Conservation (phyloP, 2,888 invertebrate species). For the Lysandra bellargus region DNA sequence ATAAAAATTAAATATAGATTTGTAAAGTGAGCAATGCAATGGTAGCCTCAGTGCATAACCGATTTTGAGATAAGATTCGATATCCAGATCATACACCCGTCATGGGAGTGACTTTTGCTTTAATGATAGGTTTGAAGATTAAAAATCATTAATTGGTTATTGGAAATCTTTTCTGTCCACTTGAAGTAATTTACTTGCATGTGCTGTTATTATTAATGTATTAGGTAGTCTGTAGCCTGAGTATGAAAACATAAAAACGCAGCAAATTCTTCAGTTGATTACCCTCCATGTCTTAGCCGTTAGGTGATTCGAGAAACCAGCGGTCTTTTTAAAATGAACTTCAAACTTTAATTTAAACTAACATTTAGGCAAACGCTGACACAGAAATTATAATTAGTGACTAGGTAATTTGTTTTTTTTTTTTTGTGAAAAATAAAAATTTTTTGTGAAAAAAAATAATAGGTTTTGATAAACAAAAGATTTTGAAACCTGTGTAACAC, state of each 20-base stretch:
- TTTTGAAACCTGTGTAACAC: neutral
- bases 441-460: too few species aligned
- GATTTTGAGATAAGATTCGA: neutral
- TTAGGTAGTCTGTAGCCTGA: neutral
- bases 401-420: too few species aligned
- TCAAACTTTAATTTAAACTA: neutral
- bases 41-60: neutral
- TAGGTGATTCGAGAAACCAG: neutral
- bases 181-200: neutral
- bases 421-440: too few species aligned
- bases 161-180: neutral
- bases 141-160: neutral
- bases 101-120: neutral
- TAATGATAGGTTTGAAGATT: neutral
- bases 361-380: neutral
- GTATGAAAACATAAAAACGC: slow-evolving; percentile 20
- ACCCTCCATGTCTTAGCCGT: neutral
- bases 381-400: too few species aligned
- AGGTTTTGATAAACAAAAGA: neutral
- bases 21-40: neutral
- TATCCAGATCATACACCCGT: neutral
- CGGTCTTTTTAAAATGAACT: too few species aligned
- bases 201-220: neutral
- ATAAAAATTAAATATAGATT: neutral
- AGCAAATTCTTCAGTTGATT: slow-evolving; percentile 1